Base-by-base conservation (phyloP, 2,888 invertebrate species). In the Ypsolopha scabrella region DNA sequence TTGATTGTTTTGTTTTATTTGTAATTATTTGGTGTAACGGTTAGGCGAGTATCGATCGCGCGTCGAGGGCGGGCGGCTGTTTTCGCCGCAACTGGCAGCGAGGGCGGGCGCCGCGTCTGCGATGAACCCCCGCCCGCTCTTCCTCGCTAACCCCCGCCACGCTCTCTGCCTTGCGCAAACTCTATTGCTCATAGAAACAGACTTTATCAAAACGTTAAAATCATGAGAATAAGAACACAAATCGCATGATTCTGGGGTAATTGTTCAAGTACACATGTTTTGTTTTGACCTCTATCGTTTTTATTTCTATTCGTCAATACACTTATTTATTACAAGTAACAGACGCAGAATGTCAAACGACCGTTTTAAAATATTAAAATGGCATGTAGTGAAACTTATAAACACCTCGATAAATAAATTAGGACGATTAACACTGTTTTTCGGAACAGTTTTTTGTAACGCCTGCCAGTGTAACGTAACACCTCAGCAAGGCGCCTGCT, bases 51-150 rank as follows among this genome's bases (percentile, higher is more conserved):
- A 82, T 81, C 64, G 80, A 81, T 78, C 76, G 74, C 70, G 72
- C 43, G 57, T 73, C 74, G 75, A 77, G 80, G 86, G 73, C 67
- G 64, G 68, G 78, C 81, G 86, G 74, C 68, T 64, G 68, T 78
- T 80, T 76, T 64, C 71, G 85, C 83, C 85, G 82, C 86, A 80
- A 87, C 87, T 80, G 74, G 62, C 62, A 58, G 65, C 67, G 68
- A 60, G 63, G 60, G 52, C 64, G 67, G 68, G 63, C 70, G 60
- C 48, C 47, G 54, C 55, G 57, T 34, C 47, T 11, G 24, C 24
- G 24, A 24, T 24, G 24, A 24, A 24, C 24, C 24, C 36, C 58
- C 52, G 65, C 64, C 68, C 68, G 67, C 63, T 65, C 63, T 63
- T 60, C 62, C 61, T 61, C 51, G 52, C 54, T 54, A 34, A 53